Evolutionary conservation across 1,140 invertebrate genomes (phyloP), one percentile per base, ranked within the genome.

Genomic region (Sinella curviseta): DNA sequence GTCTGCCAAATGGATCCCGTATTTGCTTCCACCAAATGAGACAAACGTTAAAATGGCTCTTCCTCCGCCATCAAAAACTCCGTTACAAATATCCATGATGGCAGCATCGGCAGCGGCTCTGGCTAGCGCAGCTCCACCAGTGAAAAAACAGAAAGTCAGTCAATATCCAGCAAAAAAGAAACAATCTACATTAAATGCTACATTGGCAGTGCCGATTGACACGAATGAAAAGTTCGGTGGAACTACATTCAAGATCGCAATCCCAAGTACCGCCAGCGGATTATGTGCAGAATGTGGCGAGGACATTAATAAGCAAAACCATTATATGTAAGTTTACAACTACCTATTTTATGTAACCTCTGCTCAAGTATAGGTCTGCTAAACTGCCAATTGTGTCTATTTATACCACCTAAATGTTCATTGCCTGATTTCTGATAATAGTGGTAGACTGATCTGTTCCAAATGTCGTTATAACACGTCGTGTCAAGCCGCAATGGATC

Each of bases 401-500:
- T 36, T 57, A 57, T 82, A 70, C 80, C 26, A 74, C 30, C n/a
- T n/a, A 35, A 65, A 57, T 17, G 39, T 88, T 81, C n/a, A n/a
- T n/a, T n/a, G n/a, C n/a, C n/a, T n/a, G n/a, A n/a, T n/a, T n/a
- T n/a, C n/a, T n/a, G n/a, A n/a, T n/a, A n/a, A n/a, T 85, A 94
- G 93, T 0, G 92, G 93, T 0, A 89, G 90, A 85, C 89, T 92
- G 80, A 90, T 87, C 78, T 95, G 94, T 86, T 89, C 89, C 57
- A 91, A 92, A 79, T 95, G 94, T 84, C 89, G 91, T 80, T 95
- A 92, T 85, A 89, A 91, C 70, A 93, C 93, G 3, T 92, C 91
- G 78, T 95, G 94, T 86, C 90, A 90, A 86, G 89, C 90, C 77
- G 92, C 92, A 0, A 92, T 94, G 87, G 88, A 91, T 82, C 89